Evolutionary conservation across 2,888 invertebrate species (phyloP).

Genomic region (Platycheirus albimanus): DNA sequence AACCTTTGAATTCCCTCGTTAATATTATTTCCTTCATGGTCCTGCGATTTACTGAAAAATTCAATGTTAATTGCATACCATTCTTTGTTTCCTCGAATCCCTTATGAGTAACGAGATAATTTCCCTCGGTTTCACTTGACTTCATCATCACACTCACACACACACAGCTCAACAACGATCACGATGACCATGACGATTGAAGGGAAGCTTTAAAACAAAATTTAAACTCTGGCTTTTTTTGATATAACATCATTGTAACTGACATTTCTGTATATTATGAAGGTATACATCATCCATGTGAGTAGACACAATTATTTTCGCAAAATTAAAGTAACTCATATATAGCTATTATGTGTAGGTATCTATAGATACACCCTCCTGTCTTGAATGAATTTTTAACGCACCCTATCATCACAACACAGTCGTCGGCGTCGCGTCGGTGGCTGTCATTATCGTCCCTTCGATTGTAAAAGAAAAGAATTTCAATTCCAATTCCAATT

Average conservation of each 20-base stretch:
- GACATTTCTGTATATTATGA: not conserved
- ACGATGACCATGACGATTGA: conserved; percentile 40
- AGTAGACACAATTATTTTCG: conserved; percentile 12
- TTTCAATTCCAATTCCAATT: conserved; percentile 20
- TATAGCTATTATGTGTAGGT: too few species aligned
- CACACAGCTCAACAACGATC: too few species aligned
- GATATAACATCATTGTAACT: conserved; percentile 17
- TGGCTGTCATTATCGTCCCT: conserved; percentile 50
- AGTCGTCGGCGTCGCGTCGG: not conserved
- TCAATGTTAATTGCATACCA: conserved; percentile 38
- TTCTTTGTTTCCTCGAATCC: conserved; percentile 1
- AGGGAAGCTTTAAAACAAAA: conserved; percentile 14
- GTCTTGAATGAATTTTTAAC: conserved; percentile 2
- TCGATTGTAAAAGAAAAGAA: conserved; percentile 51
- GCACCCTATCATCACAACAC: not conserved
- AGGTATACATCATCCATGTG: not conserved
- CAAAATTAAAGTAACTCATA: too few species aligned
- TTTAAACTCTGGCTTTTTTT: not conserved
- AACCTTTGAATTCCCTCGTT: conserved; percentile 1
- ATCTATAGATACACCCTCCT: not conserved
- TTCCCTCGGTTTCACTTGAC: conserved; percentile 52
- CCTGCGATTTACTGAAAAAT: conserved; percentile 48
- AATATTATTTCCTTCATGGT: conserved; percentile 29
- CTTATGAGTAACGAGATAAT: conserved; percentile 15
- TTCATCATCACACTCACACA: conserved; percentile 39